Percentiles rank a stretch among this genome's conserved stretches.
Evolutionary conservation across 2,113 vertebrate genomes (phyloP).

Genomic region (Laterallus jamaicensis): DNA sequence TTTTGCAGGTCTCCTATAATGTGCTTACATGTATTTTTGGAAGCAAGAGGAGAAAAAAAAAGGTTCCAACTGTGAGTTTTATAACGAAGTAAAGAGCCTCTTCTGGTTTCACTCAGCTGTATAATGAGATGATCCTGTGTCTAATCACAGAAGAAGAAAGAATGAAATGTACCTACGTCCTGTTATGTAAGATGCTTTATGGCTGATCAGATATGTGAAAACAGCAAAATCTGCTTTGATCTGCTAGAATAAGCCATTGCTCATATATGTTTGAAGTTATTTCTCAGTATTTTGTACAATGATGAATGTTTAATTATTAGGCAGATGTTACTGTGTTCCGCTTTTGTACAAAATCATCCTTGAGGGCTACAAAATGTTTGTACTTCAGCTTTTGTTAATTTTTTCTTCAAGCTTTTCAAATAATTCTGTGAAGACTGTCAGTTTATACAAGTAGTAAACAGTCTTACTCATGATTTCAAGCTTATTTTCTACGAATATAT

Average conservation of each 20-base stretch:
- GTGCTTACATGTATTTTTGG: not conserved
- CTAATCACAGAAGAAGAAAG: conserved; percentile 52
- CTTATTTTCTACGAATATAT: not conserved
- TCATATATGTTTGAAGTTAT: not conserved
- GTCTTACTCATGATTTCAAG: not conserved
- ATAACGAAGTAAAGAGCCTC: conserved; percentile 31
- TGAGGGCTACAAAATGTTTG: not conserved
- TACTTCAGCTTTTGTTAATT: not conserved
- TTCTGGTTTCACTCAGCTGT: conserved; percentile 68
- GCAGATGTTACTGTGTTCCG: not conserved
- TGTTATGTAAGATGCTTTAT: conserved; percentile 59
- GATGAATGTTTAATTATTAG: conserved; percentile 9
- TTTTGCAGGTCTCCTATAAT: not conserved
- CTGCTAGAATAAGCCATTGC: not conserved
- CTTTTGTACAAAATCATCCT: not conserved
- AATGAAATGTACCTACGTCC: conserved; percentile 42
- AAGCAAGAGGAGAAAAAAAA: not conserved
- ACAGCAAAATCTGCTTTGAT: conserved; percentile 41
- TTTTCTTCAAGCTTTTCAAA: not conserved
- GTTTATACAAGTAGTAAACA: not conserved
- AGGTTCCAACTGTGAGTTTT: not conserved
- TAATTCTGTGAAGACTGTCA: not conserved
- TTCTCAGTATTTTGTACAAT: not conserved
- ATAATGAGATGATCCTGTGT: conserved; percentile 58
- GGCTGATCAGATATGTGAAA: conserved; percentile 44